phyloP scores from a whole-genome alignment of 2,797 vertebrate genomes.

The Halcyon badia region DNA sequence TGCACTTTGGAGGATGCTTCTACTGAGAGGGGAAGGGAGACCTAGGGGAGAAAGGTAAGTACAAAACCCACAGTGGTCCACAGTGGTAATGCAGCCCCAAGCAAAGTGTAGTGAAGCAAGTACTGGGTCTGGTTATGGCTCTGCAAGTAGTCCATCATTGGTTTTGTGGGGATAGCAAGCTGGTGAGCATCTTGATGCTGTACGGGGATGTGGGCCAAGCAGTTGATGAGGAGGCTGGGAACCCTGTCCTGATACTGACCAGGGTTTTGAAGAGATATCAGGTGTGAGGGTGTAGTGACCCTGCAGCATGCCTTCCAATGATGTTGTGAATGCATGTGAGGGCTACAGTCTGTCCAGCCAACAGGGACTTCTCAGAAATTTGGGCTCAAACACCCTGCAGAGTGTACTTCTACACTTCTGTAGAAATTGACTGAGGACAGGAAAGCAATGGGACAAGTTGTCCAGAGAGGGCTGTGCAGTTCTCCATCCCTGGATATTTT shows the following conservation, averaged over 20 bases:
- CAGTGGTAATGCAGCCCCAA: neutral
- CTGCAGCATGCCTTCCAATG: neutral
- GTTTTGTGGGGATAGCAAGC: neutral
- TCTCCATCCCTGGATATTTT: neutral
- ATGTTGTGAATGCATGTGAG: neutral
- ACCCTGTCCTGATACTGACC: neutral
- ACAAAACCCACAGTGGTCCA: neutral
- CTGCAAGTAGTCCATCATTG: neutral
- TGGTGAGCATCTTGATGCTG: neutral
- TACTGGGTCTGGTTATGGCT: neutral
- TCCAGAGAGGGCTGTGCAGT: neutral
- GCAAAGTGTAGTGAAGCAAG: neutral
- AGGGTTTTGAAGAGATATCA: neutral
- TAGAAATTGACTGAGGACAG: neutral
- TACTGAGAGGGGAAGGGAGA: neutral
- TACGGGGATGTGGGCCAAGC: neutral
- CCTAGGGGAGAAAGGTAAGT: neutral
- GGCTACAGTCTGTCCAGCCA: neutral
- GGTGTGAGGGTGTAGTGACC: fast-evolving
- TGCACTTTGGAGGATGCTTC: neutral
- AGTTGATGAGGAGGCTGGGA: neutral
- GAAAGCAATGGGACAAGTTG: neutral
- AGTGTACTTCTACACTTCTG: neutral
- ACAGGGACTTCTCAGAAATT: neutral
- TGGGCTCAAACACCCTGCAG: neutral